These are phyloP conservation scores for Danio tinwini DNA, from an alignment of 2,797 vertebrate genomes.

Conservation along the genomic window DNA sequence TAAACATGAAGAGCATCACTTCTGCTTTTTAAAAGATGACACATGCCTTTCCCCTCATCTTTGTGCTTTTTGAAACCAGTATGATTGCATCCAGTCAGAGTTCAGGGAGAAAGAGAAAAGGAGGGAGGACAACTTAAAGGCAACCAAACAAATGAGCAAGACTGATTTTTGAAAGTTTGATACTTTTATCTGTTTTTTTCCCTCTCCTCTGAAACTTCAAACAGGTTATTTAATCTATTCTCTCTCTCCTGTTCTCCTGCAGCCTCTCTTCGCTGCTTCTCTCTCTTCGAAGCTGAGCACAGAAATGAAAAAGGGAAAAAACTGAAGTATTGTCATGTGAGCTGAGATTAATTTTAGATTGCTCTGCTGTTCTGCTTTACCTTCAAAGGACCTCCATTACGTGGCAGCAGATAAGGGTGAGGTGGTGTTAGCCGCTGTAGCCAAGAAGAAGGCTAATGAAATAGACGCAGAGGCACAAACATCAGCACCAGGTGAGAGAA, in stretches of 20 bases:
- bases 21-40: conserved; percentile 76
- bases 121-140: conserved; percentile 45
- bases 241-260: conserved; percentile 58
- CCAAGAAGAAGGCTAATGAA: conserved; percentile 92
- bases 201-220: conserved; percentile 77
- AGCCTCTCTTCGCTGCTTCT: conserved; percentile 61
- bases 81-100: conserved; percentile 76
- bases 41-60: conserved; percentile 64
- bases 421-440: conserved; percentile 93
- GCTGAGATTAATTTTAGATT: conserved; percentile 90
- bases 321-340: conserved; percentile 75
- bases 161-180: conserved; percentile 75
- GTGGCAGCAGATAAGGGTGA: conserved; percentile 95
- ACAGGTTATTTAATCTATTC: conserved; percentile 71
- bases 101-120: conserved; percentile 57
- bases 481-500: conserved; percentile 84
- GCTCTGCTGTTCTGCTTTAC: conserved; percentile 90
- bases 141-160: conserved; percentile 57
- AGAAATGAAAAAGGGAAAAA: conserved; percentile 59
- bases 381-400: conserved; percentile 99
- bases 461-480: conserved; percentile 85
- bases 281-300: conserved; percentile 9
- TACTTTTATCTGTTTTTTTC: conserved; percentile 72
- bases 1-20: conserved; percentile 73
- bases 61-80: conserved; percentile 75